These are phyloP conservation scores for pig (Sus scrofa) DNA, from an alignment of 2,113 vertebrate genomes.

Conservation along the genomic window T2T-Sscrofa CM000814.6:129130001-129130500, in stretches of 20 bases:
- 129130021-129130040: neutral
- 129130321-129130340: neutral
- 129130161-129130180: constrained; percentile 33
- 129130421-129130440: no score
- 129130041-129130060: neutral
- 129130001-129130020: neutral
- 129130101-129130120: neutral
- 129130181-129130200: neutral
- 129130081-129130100: neutral
- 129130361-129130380: no score
- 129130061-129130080: constrained; percentile 29
- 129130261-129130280: neutral
- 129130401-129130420: no score
- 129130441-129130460: no score
- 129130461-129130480: no score
- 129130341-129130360: neutral
- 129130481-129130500: no score
- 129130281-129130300: neutral
- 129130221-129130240: neutral
- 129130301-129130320: neutral
- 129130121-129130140: neutral
- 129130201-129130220: neutral
- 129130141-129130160: neutral
- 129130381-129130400: no score
- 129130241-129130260: neutral